Conservation (phyloP, 2,888 invertebrate species). For the Drosophila sordidapex region DNA sequence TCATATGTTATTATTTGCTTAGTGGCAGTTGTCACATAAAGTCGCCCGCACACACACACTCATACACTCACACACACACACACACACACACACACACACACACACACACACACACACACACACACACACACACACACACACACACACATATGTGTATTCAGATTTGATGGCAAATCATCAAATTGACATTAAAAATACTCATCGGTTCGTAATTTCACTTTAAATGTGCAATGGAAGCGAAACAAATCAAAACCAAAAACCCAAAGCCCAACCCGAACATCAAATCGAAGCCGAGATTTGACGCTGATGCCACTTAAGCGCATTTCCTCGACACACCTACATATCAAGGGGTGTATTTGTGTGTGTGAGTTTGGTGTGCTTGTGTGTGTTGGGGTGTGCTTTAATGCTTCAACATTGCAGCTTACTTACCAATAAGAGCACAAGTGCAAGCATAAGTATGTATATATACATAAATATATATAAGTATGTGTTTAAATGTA, state of each 20-base stretch:
- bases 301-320: constrained; percentile 37
- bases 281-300: constrained; percentile 18
- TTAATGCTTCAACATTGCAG: constrained; percentile 10
- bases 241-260: constrained; percentile 9
- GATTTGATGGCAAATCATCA: constrained; percentile 41
- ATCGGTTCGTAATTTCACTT: constrained; percentile 31
- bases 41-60: constrained; percentile 9
- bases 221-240: constrained; percentile 11
- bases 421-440: constrained; percentile 22
- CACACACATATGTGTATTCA: not conserved
- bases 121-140: constrained; percentile 1
- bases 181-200: constrained; percentile 50
- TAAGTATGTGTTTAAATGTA: not conserved
- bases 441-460: not conserved
- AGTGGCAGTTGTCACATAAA: constrained; percentile 41
- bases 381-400: not conserved
- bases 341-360: not conserved
- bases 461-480: not conserved
- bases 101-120: constrained; percentile 7
- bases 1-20: constrained; percentile 65
- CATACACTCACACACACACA: not conserved
- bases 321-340: constrained; percentile 30
- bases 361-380: not conserved
- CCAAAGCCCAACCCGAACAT: not conserved
- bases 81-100: not conserved